These are phyloP conservation scores for Gobio occitaniae DNA, from an alignment of 2,797 vertebrate genomes.

Conservation along the genomic window DNA sequence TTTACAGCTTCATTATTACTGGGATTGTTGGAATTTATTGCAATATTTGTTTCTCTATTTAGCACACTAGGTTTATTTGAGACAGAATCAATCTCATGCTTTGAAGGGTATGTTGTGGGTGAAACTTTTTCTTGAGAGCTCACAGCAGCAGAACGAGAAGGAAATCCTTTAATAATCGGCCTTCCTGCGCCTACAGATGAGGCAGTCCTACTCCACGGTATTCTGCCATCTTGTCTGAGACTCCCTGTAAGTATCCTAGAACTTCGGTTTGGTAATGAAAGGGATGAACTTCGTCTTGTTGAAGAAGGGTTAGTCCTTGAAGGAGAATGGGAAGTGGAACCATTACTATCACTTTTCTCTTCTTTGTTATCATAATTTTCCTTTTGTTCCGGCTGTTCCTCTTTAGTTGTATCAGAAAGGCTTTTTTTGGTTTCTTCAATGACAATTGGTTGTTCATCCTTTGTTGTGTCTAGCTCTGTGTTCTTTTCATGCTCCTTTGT, in stretches of 20 bases:
- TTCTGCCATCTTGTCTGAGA: conserved; percentile 70
- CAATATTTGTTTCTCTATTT: conserved; percentile 63
- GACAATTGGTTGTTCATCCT: conserved; percentile 61
- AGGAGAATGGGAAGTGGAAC: conserved; percentile 59
- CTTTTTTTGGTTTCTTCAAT: conserved; percentile 34
- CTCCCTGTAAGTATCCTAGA: conserved; percentile 64
- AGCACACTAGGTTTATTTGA: conserved; percentile 66
- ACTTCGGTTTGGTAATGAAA: conserved; percentile 65
- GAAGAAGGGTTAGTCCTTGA: conserved; percentile 67
- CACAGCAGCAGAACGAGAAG: conserved; percentile 67
- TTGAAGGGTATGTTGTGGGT: conserved; percentile 65
- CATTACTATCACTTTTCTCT: conserved; percentile 36
- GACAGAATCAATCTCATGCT: conserved; percentile 63
- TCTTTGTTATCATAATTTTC: conserved; percentile 39
- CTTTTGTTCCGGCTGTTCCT: conserved; percentile 38
- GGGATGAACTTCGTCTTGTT: conserved; percentile 61
- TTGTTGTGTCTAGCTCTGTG: conserved; percentile 53
- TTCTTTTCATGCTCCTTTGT: conserved; percentile 55
- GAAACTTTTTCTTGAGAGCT: conserved; percentile 72
- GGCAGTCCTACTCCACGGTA: conserved; percentile 66
- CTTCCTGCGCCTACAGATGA: conserved; percentile 74
- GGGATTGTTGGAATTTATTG: conserved; percentile 61
- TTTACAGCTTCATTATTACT: conserved; percentile 59
- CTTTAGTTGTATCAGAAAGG: conserved; percentile 54
- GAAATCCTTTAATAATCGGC: conserved; percentile 64